Conservation (phyloP, 1,140 invertebrate species). For the Halesus radiatus region DNA sequence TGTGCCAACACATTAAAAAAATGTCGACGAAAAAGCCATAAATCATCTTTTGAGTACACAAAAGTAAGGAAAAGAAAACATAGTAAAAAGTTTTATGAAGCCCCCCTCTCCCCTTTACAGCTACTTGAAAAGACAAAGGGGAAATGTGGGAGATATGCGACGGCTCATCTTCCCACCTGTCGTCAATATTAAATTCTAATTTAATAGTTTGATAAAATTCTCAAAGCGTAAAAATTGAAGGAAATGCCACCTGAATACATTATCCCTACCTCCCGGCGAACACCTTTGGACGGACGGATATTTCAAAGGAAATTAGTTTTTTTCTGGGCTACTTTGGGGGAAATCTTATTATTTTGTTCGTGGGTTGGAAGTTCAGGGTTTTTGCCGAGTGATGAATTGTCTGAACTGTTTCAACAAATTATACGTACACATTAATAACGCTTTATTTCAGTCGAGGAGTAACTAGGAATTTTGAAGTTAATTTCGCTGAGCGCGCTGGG, state of each 20-base stretch:
- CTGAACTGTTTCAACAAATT: too few species aligned
- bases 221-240: slow-evolving; percentile 51
- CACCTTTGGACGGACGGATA: slow-evolving; percentile 1
- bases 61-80: not conserved
- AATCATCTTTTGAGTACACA: too few species aligned
- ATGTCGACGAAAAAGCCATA: too few species aligned
- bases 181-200: slow-evolving; percentile 55
- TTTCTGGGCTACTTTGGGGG: not conserved
- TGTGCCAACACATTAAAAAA: too few species aligned
- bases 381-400: too few species aligned
- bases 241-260: slow-evolving; percentile 50
- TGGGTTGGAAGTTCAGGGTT: too few species aligned
- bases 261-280: slow-evolving; percentile 35
- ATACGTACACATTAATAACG: too few species aligned
- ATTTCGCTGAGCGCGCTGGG: too few species aligned
- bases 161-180: slow-evolving; percentile 36
- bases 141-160: slow-evolving; percentile 22
- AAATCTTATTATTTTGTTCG: too few species aligned
- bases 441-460: too few species aligned
- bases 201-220: slow-evolving; percentile 57
- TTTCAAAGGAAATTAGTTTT: not conserved
- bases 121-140: not conserved
- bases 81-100: not conserved
- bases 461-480: too few species aligned
- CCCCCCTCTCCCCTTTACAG: not conserved